Conservation (phyloP, 2,888 invertebrate genomes). For the Malachius bipustulatus region DNA sequence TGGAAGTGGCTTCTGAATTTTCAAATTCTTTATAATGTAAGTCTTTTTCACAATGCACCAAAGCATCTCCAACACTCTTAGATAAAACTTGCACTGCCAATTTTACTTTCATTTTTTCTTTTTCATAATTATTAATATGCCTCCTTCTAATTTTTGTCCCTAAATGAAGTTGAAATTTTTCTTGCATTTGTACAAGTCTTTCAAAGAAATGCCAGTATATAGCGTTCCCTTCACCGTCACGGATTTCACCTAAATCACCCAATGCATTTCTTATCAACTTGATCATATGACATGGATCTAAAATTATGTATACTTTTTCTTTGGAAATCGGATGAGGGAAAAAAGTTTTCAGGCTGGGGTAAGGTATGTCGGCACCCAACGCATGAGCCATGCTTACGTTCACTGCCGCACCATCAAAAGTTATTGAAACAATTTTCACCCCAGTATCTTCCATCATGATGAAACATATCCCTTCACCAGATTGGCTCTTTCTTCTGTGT, state of each 20-base stretch:
- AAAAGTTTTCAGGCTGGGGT: not conserved
- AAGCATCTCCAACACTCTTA: constrained; percentile 18
- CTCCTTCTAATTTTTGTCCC: constrained; percentile 11
- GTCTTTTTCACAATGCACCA: constrained; percentile 13
- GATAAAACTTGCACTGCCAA: constrained; percentile 22
- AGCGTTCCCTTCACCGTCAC: constrained; percentile 3
- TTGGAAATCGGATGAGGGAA: constrained; percentile 5
- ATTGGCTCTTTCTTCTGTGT: constrained; percentile 17
- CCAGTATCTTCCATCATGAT: constrained; percentile 7
- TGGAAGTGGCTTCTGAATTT: constrained; percentile 17
- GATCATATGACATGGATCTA: constrained; percentile 11
- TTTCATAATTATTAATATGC: constrained; percentile 12
- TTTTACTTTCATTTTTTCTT: constrained; percentile 21
- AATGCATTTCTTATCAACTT: constrained; percentile 9
- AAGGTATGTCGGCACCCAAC: not conserved
- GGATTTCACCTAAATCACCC: not conserved
- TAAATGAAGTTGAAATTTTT: constrained; percentile 13
- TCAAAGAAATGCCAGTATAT: not conserved
- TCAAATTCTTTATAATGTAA: constrained; percentile 14
- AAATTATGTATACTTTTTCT: constrained; percentile 4
- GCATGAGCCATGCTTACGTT: constrained; percentile 6
- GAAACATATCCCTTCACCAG: constrained; percentile 1
- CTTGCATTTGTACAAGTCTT: not conserved
- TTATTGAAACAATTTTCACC: constrained; percentile 9
- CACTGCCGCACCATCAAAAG: constrained; percentile 14